Evolutionary conservation across 2,888 invertebrate species (phyloP), one percentile per base, ranked within the genome.

Genomic region (Salpingus planirostris): DNA sequence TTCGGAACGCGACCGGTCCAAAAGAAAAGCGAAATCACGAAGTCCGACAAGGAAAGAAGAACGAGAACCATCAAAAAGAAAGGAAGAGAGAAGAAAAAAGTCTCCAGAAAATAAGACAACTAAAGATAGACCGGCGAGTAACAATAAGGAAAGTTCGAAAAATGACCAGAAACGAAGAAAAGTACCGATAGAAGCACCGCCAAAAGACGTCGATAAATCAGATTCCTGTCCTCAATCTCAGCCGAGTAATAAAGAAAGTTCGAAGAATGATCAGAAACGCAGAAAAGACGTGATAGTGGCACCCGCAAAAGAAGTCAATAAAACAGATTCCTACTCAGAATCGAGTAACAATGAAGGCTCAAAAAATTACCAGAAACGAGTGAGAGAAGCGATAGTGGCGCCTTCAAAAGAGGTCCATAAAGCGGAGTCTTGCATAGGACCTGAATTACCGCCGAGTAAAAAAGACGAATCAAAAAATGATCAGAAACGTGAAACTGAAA

Each of bases 381-480:
- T 5, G 8, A 18, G 5, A 18, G 18, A 18, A 5, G 18, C 8
- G 18, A 18, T 6, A 18, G 18, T 6, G 18, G 18, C 18, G 18
- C 5, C 5, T 8, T 6, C 5, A 6, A 18, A 18, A 18, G n/a
- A 3, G 18, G 18, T 18, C 8, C 18, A 8, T 5, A 5, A 18
- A 18, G 18, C 5, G 18, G 18, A 18, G 13, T 18, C 2, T 15
- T 23, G 25, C 7, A 36, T 29, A 5, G 36, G 33, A 8, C 31
- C 38, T 5, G 15, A 21, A 12, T 21, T 45, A 43, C 64, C 70
- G 33, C 62, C 69, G 44, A 67, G 69, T 48, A n/a, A n/a, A n/a
- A n/a, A n/a, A n/a, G n/a, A n/a, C n/a, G 59, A 70, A 4, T 11
- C 11, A 12, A 31, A 33, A 3, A 31, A 24, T 22, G 18, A 11